These are phyloP conservation scores for Delichon dasypus DNA, from an alignment of 2,797 vertebrate species.

Conservation along the genomic window DNA sequence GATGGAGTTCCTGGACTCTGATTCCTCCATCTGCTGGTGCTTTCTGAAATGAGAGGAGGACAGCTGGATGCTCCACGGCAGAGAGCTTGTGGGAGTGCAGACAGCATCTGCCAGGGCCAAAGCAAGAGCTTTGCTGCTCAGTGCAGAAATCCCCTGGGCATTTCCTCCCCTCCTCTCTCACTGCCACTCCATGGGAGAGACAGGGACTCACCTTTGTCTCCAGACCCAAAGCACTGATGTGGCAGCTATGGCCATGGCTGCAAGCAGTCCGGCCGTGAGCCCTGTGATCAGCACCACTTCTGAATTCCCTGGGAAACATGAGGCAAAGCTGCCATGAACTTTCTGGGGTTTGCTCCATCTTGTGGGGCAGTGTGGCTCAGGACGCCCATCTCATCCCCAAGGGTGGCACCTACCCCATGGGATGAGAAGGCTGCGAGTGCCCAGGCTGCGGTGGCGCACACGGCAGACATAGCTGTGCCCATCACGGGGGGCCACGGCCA, in stretches of 20 bases:
- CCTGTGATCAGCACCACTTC: not conserved
- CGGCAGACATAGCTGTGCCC: not conserved
- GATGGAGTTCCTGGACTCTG: conserved; percentile 15
- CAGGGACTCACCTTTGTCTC: not conserved
- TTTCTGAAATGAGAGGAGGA: conserved; percentile 19
- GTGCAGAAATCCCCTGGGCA: not conserved
- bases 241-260: fast-evolving
- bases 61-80: not conserved
- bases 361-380: fast-evolving
- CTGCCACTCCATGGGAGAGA: fast-evolving
- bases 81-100: not conserved
- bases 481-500: not conserved
- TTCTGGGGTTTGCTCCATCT: not conserved
- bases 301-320: not conserved
- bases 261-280: not conserved
- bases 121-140: not conserved
- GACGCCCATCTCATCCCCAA: fast-evolving
- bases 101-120: not conserved
- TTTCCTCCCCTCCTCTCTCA: not conserved
- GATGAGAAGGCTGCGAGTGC: not conserved
- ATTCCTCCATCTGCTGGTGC: not conserved
- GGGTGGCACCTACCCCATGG: too few relatives aligned
- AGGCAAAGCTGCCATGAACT: not conserved
- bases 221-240: not conserved
- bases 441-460: not conserved